Evolutionary conservation across 35 echinoderm and acorn worm genomes (phyloP), one percentile per base, ranked within the genome.

Genomic region (Amphiura filiformis): DNA sequence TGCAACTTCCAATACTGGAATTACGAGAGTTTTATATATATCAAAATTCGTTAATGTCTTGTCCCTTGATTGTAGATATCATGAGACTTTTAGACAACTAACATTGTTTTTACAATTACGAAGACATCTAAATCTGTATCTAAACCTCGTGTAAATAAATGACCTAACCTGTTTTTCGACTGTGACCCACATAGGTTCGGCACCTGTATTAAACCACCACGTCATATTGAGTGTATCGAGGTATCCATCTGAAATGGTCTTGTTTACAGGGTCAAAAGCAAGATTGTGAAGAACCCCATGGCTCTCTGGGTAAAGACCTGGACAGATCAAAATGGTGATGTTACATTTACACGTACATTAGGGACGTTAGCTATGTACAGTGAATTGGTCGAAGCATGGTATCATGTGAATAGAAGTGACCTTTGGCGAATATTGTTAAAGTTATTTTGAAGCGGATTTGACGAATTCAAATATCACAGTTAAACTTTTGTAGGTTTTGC

Each of bases 241-340:
- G 76, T 91, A 98, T 13, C 15, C 78, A 31, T 30, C 28, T 0
- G 96, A 90, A 34, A 75, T 49, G 13, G 92, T 91, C 38, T 85
- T 65, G 39, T 81, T 92, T 0, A 76, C 87, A 0, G 92, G 87
- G 40, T 98, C 80, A 78, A 92, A 94, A 31, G 87, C 90, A 4
- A 94, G 57, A 79, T 98, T 98, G 76, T 94, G 92, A 1, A 98
- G 70, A 26, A 86, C 93, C 26, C 93, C 93, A 38, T 98, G 96
- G 31, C 84, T 92, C 75, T 98, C 96, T 38, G 87, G 86, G 65
- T 94, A 94, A 0, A 98, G 77, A 39, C 96, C 96, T 97, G 20
- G 0, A n/a, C 65, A 65, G 41, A 47, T 33, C 33, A 23, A 37
- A 90, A 18, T 14, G 31, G 26, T 34, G 39, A 32, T 42, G 34